phyloP scores from a whole-genome alignment of 2,888 invertebrate genomes.

The Boloria euphrosyne region DNA sequence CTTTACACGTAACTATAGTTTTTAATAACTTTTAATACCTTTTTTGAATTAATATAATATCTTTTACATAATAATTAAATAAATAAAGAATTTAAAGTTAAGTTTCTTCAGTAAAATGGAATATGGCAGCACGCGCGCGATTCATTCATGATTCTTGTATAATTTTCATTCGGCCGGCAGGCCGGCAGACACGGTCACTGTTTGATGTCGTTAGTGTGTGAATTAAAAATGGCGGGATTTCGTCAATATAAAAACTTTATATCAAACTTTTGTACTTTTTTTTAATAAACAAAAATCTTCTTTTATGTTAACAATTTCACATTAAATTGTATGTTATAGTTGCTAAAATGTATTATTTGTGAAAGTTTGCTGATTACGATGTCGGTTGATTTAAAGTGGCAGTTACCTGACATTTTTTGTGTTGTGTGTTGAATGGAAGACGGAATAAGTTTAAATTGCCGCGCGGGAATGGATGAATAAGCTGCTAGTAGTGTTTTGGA shows the following conservation, averaged over 20 bases:
- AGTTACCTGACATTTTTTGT: constrained; percentile 83
- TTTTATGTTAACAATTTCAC: constrained; percentile 42
- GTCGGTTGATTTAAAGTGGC: constrained; percentile 82
- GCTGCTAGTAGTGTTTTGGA: constrained; percentile 56
- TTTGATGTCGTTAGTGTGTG: constrained; percentile 42
- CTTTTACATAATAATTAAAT: too few relatives aligned
- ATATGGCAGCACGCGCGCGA: constrained; percentile 29
- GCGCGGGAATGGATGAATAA: constrained; percentile 74
- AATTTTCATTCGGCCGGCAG: constrained; percentile 67
- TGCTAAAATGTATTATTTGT: constrained; percentile 45
- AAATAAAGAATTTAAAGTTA: too few relatives aligned
- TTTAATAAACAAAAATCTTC: constrained; percentile 31
- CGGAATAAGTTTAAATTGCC: constrained; percentile 76
- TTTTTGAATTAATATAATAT: too few relatives aligned
- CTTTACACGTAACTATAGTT: too few relatives aligned
- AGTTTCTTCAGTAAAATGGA: too few relatives aligned
- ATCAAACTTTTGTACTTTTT: constrained; percentile 64
- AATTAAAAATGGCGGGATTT: constrained; percentile 68
- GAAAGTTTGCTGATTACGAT: constrained; percentile 76
- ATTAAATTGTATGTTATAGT: constrained; percentile 46
- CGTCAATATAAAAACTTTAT: constrained; percentile 70
- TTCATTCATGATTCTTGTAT: constrained; percentile 40
- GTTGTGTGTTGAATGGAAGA: constrained; percentile 78
- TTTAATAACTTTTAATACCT: too few relatives aligned
- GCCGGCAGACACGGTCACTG: constrained; percentile 56